These are phyloP conservation scores for Allacma fusca DNA, from an alignment of 2,888 invertebrate species.

Conservation along the genomic window DNA sequence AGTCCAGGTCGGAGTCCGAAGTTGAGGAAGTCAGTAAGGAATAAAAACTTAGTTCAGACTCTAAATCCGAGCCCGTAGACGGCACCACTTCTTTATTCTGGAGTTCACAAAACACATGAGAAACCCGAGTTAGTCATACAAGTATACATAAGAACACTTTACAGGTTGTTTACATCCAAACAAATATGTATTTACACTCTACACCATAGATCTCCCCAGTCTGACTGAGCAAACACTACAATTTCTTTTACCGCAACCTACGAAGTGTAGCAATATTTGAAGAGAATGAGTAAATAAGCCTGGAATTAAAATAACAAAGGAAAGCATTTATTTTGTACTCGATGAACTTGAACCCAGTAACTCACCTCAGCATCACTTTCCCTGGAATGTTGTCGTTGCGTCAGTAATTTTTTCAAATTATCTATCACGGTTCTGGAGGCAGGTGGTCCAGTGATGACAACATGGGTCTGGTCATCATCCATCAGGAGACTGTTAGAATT, in stretches of 20 bases:
- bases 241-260: too few relatives aligned
- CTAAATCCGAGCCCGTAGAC: slow-evolving; percentile 58
- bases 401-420: slow-evolving; percentile 58
- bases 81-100: slow-evolving; percentile 52
- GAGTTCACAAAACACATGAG: not conserved
- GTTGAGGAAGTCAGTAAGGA: slow-evolving; percentile 59
- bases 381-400: slow-evolving; percentile 61
- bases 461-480: slow-evolving; percentile 32
- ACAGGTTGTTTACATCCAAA: too few relatives aligned
- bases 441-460: slow-evolving; percentile 54
- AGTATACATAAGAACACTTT: not conserved
- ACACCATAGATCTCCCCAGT: too few relatives aligned
- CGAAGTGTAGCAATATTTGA: too few relatives aligned
- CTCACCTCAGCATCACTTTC: slow-evolving; percentile 61
- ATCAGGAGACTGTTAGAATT: slow-evolving; percentile 29
- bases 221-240: too few relatives aligned
- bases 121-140: not conserved
- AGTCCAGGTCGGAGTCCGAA: slow-evolving; percentile 57
- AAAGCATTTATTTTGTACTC: not conserved
- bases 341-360: not conserved
- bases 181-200: too few relatives aligned
- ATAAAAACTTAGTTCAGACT: slow-evolving; percentile 52
- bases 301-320: too few relatives aligned
- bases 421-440: slow-evolving; percentile 60
- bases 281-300: too few relatives aligned